Base-by-base conservation (phyloP, 2,888 invertebrate genomes). In the Mimachlamys varia region DNA sequence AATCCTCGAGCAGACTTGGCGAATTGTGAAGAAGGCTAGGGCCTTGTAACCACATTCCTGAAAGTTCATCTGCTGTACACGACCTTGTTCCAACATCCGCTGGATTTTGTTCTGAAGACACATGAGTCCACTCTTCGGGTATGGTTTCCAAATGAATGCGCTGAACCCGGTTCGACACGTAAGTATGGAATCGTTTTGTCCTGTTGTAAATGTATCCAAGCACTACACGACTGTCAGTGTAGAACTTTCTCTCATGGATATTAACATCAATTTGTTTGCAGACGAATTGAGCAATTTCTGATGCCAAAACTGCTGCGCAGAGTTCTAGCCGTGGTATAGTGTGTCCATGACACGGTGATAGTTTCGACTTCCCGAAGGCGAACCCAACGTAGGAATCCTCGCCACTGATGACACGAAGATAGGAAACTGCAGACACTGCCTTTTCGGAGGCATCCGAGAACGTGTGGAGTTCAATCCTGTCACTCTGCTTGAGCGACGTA, bases 371-470 rank as follows among this genome's bases (percentile, higher is more conserved):
- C 4, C 92, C 91, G 0, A 90, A 37, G 50, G 89, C 55, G 19
- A 91, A 91, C 33, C 88, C 88, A 53, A 58, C 38, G 15, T 17
- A 87, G 37, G 27, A 17, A 27, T 87, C 44, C 12, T 22, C 58
- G 33, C 49, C 49, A n/a, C 58, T 50, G 22, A n/a, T 5, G 4
- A 53, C 37, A 87, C 62, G 22, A 91, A 87, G 88, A 33, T 89
- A 91, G 33, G 55, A 38, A 58, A 89, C 90, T 49, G 87, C 90
- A 27, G 88, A 53, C 13, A 90, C 88, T 22, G 90, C 91, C n/a
- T 76, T 38, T n/a, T 87, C 76, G 7, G 89, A 87, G 33, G 92
- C 92, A 88, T 91, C 90, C 10, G 89, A 87, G 89, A 91, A 93
- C n/a, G 89, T 53, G n/a, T 91, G 91, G 0, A 93, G 17, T 62